These are phyloP conservation scores for Zaprionus tsacasi DNA, from an alignment of 1,140 invertebrate genomes.

Conservation along the genomic window DNA sequence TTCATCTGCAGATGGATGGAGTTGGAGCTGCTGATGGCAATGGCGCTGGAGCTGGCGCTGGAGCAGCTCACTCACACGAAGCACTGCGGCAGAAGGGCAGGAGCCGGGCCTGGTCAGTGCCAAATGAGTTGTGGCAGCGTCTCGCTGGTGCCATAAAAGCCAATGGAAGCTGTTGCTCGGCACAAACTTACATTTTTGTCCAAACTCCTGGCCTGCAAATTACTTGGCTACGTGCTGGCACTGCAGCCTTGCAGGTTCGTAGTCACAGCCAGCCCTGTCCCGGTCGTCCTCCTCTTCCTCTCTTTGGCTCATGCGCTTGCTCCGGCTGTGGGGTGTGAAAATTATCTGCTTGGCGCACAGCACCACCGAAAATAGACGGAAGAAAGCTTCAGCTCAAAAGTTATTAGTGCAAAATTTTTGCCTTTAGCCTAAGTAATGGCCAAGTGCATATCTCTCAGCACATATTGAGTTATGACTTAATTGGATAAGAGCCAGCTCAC, in stretches of 20 bases:
- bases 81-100: conserved; percentile 36
- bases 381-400: conserved; percentile 68
- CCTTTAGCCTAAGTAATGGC: conserved; percentile 76
- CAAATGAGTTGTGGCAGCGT: conserved; percentile 77
- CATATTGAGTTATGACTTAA: conserved; percentile 82
- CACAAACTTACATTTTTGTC: conserved; percentile 54
- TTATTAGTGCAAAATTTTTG: conserved; percentile 77
- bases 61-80: conserved; percentile 35
- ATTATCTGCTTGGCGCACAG: conserved; percentile 67
- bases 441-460: conserved; percentile 78
- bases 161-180: conserved; percentile 62
- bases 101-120: conserved; percentile 60
- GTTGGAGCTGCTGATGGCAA: conserved; percentile 17
- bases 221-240: conserved; percentile 32
- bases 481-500: conserved; percentile 74
- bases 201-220: conserved; percentile 50
- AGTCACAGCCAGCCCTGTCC: too few species aligned
- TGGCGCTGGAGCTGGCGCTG: conserved; percentile 14
- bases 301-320: neutral
- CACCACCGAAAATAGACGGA: conserved; percentile 52
- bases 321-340: conserved; percentile 58
- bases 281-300: neutral
- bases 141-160: conserved; percentile 73
- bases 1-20: conserved; percentile 73
- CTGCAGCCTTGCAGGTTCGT: conserved; percentile 9